A percentile compares a stretch with the other conserved stretches of the same genome.
Conservation (phyloP, 2,888 invertebrate genomes). For the Yponomeuta malinellus region DNA sequence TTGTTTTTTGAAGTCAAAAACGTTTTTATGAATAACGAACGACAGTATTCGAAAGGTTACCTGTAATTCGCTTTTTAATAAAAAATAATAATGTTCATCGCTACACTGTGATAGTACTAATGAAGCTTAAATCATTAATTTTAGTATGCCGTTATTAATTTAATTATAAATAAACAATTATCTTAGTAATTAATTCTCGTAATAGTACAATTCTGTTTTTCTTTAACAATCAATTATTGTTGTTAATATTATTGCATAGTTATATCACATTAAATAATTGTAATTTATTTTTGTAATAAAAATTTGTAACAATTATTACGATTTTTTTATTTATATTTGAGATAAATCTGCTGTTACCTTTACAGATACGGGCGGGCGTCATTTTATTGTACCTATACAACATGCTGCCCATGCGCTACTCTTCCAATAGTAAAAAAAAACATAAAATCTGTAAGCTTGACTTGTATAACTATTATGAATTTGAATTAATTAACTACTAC, state of each 20-base stretch:
- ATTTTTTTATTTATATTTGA: not conserved
- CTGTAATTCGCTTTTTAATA: constrained; percentile 13
- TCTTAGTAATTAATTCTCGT: constrained; percentile 11
- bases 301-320: constrained; percentile 23
- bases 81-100: constrained; percentile 21
- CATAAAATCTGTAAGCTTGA: no score
- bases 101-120: constrained; percentile 16
- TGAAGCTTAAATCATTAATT: constrained; percentile 4
- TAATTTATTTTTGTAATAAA: constrained; percentile 31
- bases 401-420: no score
- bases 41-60: constrained; percentile 9
- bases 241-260: constrained; percentile 25
- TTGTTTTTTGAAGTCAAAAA: not conserved
- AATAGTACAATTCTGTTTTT: constrained; percentile 30
- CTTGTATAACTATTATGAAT: no score
- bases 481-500: no score
- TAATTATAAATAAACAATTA: constrained; percentile 6
- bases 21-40: not conserved
- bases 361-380: no score
- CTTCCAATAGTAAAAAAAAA: no score
- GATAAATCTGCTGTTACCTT: not conserved
- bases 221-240: constrained; percentile 22
- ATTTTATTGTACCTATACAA: no score
- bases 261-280: not conserved
- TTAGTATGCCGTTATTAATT: not conserved